Conservation (phyloP, 1,140 invertebrate species). For the Solenopsis fugax region DNA sequence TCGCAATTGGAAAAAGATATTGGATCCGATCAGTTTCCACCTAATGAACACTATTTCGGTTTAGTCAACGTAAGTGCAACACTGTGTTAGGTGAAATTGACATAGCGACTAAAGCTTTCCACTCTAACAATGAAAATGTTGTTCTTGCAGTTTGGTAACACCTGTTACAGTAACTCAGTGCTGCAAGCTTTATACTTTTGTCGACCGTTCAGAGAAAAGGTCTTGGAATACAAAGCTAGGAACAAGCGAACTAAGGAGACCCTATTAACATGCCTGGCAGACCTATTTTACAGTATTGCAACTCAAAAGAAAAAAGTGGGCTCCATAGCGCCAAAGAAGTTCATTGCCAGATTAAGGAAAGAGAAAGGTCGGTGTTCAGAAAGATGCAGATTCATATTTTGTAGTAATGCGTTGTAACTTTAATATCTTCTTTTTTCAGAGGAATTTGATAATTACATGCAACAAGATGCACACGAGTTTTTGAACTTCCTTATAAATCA, state of each 20-base stretch:
- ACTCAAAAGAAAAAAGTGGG: slow-evolving; percentile 99
- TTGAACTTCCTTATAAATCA: slow-evolving; percentile 99
- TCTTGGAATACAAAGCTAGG: slow-evolving; percentile 99
- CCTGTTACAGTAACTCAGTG: slow-evolving; percentile 99
- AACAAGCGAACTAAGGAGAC: slow-evolving; percentile 99
- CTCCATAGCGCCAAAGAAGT: slow-evolving; percentile 99
- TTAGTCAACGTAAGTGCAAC: slow-evolving; percentile 96
- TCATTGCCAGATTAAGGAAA: slow-evolving; percentile 98
- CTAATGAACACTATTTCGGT: slow-evolving; percentile 99
- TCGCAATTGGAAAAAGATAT: slow-evolving; percentile 99
- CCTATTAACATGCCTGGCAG: slow-evolving; percentile 98
- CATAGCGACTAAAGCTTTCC: neutral
- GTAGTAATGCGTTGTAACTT: neutral
- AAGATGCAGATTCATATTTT: neutral
- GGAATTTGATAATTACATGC: slow-evolving; percentile 99
- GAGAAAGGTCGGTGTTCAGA: slow-evolving; percentile 94
- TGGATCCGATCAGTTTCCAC: slow-evolving; percentile 98
- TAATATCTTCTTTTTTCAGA: slow-evolving; percentile 89
- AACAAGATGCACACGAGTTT: slow-evolving; percentile 99
- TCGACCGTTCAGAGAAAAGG: slow-evolving; percentile 99
- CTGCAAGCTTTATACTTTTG: slow-evolving; percentile 99
- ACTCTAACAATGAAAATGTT: slow-evolving; percentile 63
- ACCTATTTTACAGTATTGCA: slow-evolving; percentile 99
- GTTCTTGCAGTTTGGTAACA: slow-evolving; percentile 98
- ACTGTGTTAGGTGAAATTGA: slow-evolving; percentile 22